These are phyloP conservation scores for Picus viridis DNA, from an alignment of 2,797 vertebrate genomes.

Conservation along the genomic window DNA sequence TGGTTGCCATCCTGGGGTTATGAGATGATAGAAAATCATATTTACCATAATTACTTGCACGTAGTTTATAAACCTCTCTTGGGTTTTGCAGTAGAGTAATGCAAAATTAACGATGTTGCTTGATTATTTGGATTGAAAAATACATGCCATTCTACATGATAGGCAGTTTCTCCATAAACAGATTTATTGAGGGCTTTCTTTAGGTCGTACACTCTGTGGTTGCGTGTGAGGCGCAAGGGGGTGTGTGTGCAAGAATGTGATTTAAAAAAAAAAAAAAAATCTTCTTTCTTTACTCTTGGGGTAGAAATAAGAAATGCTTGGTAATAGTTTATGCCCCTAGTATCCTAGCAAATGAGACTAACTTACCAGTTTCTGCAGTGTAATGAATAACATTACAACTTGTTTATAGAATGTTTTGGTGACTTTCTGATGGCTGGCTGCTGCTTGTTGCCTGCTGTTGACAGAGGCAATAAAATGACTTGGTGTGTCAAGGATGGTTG, in stretches of 20 bases:
- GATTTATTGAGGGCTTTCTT: neutral
- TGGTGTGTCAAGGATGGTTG: neutral
- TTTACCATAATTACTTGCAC: conserved; percentile 24
- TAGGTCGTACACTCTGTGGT: neutral
- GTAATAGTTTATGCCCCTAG: neutral
- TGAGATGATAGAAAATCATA: conserved; percentile 2
- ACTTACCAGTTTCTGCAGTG: neutral
- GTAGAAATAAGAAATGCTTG: neutral
- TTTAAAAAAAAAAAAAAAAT: too few relatives aligned
- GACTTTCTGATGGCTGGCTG: neutral
- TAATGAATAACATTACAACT: neutral
- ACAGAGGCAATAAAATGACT: neutral
- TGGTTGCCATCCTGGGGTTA: conserved; percentile 27
- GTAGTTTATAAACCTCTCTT: conserved; percentile 24
- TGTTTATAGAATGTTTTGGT: neutral
- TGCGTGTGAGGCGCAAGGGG: neutral
- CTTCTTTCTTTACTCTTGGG: neutral
- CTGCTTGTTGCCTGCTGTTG: neutral
- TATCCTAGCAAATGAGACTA: neutral
- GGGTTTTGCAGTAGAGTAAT: conserved; percentile 14
- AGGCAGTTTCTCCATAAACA: neutral
- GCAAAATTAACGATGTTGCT: neutral
- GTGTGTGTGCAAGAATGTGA: neutral
- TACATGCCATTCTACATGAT: neutral
- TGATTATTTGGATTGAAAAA: conserved; percentile 13